Percentiles rank a stretch among this genome's conserved stretches.
Conservation (phyloP, 2,888 invertebrate genomes). For the Liopterus haemorrhoidalis region DNA sequence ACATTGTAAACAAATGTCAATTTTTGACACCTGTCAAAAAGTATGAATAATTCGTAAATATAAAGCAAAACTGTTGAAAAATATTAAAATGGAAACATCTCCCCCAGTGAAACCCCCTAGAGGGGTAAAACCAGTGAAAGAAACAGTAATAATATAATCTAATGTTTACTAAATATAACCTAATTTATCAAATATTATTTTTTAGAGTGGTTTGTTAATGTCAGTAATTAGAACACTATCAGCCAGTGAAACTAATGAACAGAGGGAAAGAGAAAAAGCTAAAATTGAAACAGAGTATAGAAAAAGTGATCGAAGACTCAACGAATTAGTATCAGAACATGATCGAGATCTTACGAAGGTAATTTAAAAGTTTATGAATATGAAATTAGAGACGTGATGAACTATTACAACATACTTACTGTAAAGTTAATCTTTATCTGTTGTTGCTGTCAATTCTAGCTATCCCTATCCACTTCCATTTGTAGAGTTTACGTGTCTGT, state of each 20-base stretch:
- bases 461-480: not conserved
- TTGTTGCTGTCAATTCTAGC: not conserved
- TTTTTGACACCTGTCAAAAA: conserved; percentile 9
- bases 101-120: conserved; percentile 81
- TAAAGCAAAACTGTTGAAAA: no score
- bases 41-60: no score
- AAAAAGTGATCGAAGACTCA: conserved; percentile 81
- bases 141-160: conserved; percentile 58
- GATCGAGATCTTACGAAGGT: conserved; percentile 82
- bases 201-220: conserved; percentile 80
- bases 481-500: conserved; percentile 8
- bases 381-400: not conserved
- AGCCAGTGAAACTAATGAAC: conserved; percentile 89
- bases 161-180: conserved; percentile 11
- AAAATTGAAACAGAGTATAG: conserved; percentile 91
- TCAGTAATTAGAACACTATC: conserved; percentile 92
- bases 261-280: conserved; percentile 85
- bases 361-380: conserved; percentile 34
- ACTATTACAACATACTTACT: conserved; percentile 1
- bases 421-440: conserved; percentile 2
- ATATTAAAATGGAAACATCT: conserved; percentile 53
- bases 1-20: no score
- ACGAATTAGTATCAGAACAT: conserved; percentile 81
- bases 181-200: conserved; percentile 24
- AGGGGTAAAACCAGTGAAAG: conserved; percentile 79